A percentile compares a stretch with the other conserved stretches of the same genome.
These are phyloP conservation scores for Atrichornis clamosus DNA, from an alignment of 2,113 vertebrate genomes.

Conservation along the genomic window DNA sequence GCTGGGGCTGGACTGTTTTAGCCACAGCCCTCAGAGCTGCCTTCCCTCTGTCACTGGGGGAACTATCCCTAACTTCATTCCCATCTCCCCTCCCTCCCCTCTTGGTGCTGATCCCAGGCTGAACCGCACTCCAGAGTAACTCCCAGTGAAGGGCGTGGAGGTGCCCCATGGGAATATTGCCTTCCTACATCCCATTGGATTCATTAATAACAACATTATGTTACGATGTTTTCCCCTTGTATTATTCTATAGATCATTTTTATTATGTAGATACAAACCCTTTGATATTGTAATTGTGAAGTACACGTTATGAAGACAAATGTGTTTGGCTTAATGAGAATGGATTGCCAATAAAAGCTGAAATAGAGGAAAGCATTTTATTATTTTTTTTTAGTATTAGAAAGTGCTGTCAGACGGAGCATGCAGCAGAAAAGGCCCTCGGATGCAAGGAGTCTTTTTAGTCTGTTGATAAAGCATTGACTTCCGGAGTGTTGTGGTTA, in stretches of 20 bases:
- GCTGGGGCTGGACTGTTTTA: not conserved
- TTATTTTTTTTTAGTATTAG: slow-evolving; percentile 26
- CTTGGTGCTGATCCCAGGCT: not conserved
- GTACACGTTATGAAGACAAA: slow-evolving; percentile 76
- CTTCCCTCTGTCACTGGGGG: not conserved
- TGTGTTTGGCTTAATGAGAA: slow-evolving; percentile 73
- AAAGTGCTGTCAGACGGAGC: not conserved
- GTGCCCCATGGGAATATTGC: not conserved
- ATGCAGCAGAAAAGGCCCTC: not conserved
- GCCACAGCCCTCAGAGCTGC: not conserved
- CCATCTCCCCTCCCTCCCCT: not conserved
- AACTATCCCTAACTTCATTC: not conserved
- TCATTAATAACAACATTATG: slow-evolving; percentile 65
- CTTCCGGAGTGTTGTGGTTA: slow-evolving; percentile 32
- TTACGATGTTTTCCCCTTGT: slow-evolving; percentile 57
- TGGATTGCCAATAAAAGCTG: slow-evolving; percentile 74
- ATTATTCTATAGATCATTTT: slow-evolving; percentile 70
- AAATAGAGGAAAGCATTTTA: slow-evolving; percentile 49
- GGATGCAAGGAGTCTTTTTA: slow-evolving; percentile 40
- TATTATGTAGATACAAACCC: slow-evolving; percentile 73
- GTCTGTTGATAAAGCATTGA: slow-evolving; percentile 55
- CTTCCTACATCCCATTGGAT: slow-evolving; percentile 23
- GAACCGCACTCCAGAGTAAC: not conserved
- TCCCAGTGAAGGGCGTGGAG: not conserved
- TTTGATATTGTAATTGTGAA: slow-evolving; percentile 78